Percentiles rank a stretch among this genome's conserved stretches.
phyloP scores from a whole-genome alignment of 2,113 vertebrate species.

The Forbesichthys papilliferus region DNA sequence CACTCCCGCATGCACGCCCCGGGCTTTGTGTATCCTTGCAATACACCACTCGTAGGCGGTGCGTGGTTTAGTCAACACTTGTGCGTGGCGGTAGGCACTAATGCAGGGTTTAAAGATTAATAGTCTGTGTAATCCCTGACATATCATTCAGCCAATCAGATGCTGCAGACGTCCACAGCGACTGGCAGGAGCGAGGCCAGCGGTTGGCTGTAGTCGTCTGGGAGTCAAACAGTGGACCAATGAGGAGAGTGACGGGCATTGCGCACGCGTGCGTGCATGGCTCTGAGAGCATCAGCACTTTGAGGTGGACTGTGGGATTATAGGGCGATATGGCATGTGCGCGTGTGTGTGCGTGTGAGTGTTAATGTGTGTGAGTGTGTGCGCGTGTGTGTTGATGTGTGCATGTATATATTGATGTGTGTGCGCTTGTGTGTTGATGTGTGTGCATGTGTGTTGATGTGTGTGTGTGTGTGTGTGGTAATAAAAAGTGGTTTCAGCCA shows the following conservation, averaged over 20 bases:
- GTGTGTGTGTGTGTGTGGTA: not conserved
- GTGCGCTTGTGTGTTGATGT: not conserved
- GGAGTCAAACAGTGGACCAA: constrained; percentile 29
- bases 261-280: constrained; percentile 29
- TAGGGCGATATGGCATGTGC: no score
- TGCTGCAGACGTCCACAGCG: constrained; percentile 37
- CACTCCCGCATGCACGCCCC: constrained; percentile 22
- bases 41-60: no score
- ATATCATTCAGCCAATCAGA: constrained; percentile 7
- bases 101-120: not conserved
- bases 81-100: constrained; percentile 6
- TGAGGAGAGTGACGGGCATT: constrained; percentile 30
- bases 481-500: no score
- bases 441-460: not conserved
- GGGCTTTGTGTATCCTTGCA: no score
- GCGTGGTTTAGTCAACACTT: not conserved
- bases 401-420: not conserved
- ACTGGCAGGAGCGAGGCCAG: constrained; percentile 38
- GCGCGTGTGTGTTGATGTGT: not conserved
- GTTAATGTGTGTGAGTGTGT: not conserved
- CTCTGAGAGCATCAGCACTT: constrained; percentile 2
- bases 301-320: not conserved
- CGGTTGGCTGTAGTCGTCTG: constrained; percentile 29
- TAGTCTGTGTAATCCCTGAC: constrained; percentile 32
- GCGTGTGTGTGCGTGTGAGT: not conserved